Base-by-base conservation (phyloP, 2,888 invertebrate genomes). In the Dryobota labecula region DNA sequence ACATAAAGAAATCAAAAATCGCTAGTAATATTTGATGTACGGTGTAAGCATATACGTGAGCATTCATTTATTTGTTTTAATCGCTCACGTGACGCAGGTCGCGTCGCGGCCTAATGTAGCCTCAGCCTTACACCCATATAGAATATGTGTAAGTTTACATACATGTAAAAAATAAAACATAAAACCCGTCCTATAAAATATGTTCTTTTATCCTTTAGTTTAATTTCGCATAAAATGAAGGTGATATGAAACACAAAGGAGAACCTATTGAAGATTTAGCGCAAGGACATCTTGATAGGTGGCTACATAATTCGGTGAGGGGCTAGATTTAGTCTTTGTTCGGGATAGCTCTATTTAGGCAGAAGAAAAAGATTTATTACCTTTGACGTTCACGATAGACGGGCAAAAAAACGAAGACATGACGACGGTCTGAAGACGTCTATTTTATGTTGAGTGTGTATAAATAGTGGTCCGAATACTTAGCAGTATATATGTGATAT, bases 321-420 rank as follows among this genome's bases (percentile, higher is more conserved):
- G 41, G 47, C 71, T 79, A 72, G 77, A 73, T 64, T 63, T 73
- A 80, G 76, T 70, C 77, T 76, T 84, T 84, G 81, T 86, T 73
- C 74, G 68, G 67, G 73, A 86, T 86, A 79, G 82, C 81, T 84
- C 78, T 86, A 84, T 86, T 84, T 84, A 84, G 76, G 73, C 79
- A 80, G 71, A 87, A 86, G 84, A 84, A 86, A 84, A 84, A 87
- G 86, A 86, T 86, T 86, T 86, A 86, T 86, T 87, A 82, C 84
- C 77, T 77, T 70, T 79, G 83, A 87, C 83, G 84, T 81, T 54
- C 75, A 73, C 68, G 82, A 87, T 84, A 83, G 80, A 78, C 80
- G 78, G 45, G 58, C 64, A 83, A 84, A 87, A 86, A 86, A 82
- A 78, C 74, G 77, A 66, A 74, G 66, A 87, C 71, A 76, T 78